Evolutionary conservation across 2,888 invertebrate genomes (phyloP).

Genomic region (Crocallis elinguaria): DNA sequence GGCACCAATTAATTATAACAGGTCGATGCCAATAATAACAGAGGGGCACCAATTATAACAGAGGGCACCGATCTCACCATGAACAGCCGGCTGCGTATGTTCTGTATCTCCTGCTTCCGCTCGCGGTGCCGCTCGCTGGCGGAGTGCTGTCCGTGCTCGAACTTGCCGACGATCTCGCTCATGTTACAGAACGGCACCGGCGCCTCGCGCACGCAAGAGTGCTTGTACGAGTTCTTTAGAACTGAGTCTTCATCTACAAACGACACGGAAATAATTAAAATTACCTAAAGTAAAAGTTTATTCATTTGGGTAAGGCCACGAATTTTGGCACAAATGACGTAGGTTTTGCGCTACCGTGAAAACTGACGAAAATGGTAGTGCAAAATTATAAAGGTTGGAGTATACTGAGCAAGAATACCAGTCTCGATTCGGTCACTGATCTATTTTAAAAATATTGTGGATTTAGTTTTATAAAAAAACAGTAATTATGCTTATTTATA

Average conservation of each 20-base stretch:
- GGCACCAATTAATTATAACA: not conserved
- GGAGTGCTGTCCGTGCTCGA: constrained; percentile 88
- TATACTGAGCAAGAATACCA: no score
- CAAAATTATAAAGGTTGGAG: no score
- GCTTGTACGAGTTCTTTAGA: constrained; percentile 79
- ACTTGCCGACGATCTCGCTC: constrained; percentile 92
- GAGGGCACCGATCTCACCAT: constrained; percentile 82
- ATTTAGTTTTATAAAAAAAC: no score
- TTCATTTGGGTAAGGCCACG: no score
- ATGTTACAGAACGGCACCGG: constrained; percentile 92
- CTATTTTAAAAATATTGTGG: no score
- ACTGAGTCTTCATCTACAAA: constrained; percentile 85
- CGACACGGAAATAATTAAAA: no score
- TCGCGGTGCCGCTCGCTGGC: constrained; percentile 89
- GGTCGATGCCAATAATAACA: not conserved
- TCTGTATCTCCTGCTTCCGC: constrained; percentile 94
- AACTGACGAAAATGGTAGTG: no score
- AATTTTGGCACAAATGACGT: no score
- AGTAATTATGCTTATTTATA: no score
- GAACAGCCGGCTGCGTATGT: constrained; percentile 92
- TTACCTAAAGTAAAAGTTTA: no score
- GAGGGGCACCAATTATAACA: not conserved
- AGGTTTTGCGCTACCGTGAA: no score
- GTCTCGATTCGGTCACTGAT: no score
- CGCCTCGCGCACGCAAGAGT: constrained; percentile 86